A percentile compares a stretch with the other conserved stretches of the same genome.
Evolutionary conservation across 1,140 invertebrate genomes (phyloP).

Genomic region (Conus ventricosus): DNA sequence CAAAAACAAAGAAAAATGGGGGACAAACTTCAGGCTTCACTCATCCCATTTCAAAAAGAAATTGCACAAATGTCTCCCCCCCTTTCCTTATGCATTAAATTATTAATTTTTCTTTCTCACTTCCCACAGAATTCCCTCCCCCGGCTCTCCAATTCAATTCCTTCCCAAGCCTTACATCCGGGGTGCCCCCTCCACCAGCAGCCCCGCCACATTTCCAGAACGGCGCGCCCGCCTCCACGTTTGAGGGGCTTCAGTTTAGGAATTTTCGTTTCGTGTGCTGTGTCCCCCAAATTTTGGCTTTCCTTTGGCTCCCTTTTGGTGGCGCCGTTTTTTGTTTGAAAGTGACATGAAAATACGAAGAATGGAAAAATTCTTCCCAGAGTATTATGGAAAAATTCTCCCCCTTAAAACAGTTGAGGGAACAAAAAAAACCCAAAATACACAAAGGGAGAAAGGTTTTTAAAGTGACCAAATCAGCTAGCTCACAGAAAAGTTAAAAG

Average conservation of each 20-base stretch:
- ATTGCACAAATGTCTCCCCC: too few relatives aligned
- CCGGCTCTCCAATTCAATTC: not conserved
- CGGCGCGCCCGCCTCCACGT: constrained; percentile 60
- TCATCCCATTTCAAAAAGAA: too few relatives aligned
- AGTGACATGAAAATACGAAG: not conserved
- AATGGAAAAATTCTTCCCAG: not conserved
- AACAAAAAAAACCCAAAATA: too few relatives aligned
- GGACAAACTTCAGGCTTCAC: too few relatives aligned
- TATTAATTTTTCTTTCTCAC: not conserved
- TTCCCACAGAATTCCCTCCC: not conserved
- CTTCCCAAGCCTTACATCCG: constrained; percentile 50
- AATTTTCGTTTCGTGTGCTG: constrained; percentile 58
- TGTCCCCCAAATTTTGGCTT: constrained; percentile 50
- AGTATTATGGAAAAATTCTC: too few relatives aligned
- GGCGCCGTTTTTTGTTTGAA: not conserved
- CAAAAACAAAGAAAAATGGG: too few relatives aligned
- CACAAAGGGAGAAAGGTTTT: too few relatives aligned
- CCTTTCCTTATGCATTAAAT: not conserved
- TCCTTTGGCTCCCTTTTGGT: constrained; percentile 34
- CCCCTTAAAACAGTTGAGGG: too few relatives aligned
- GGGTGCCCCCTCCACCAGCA: constrained; percentile 41
- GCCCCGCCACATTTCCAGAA: constrained; percentile 40
- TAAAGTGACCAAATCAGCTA: too few relatives aligned
- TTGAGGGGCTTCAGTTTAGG: constrained; percentile 64
- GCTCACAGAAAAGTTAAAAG: too few relatives aligned